Conservation (phyloP, 2,113 vertebrate genomes). For the Ailuropoda melanoleuca region DNA sequence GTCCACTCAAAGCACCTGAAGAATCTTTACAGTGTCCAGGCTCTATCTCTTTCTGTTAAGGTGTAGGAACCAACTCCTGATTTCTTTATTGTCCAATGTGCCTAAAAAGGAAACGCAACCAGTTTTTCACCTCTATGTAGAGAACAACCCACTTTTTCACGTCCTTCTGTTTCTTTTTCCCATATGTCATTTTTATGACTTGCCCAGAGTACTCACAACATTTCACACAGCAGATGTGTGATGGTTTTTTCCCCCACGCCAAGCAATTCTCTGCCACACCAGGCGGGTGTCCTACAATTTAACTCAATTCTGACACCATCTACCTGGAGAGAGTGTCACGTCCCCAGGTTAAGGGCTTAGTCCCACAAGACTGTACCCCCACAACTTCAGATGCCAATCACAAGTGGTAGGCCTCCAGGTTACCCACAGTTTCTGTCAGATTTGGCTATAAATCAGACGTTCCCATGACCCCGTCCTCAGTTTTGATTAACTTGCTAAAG, state of each 20-base stretch:
- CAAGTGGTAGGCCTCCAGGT: not conserved
- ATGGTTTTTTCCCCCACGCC: not conserved
- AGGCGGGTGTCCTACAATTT: not conserved
- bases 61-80: not conserved
- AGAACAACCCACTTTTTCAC: not conserved
- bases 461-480: not conserved
- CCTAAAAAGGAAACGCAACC: not conserved
- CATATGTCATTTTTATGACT: too few relatives aligned
- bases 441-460: not conserved
- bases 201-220: not conserved
- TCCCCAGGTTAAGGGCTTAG: not conserved
- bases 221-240: not conserved
- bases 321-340: not conserved
- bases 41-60: not conserved
- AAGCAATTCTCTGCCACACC: not conserved
- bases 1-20: not conserved
- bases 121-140: not conserved
- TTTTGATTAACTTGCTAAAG: not conserved
- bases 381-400: not conserved
- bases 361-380: not conserved
- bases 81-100: not conserved
- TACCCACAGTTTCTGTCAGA: not conserved
- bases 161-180: too few relatives aligned
- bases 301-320: not conserved
- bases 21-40: not conserved